A percentile compares a stretch with the other conserved stretches of the same genome.
Evolutionary conservation across 2,888 invertebrate genomes (phyloP).

Genomic region (Dolomedes plantarius): DNA sequence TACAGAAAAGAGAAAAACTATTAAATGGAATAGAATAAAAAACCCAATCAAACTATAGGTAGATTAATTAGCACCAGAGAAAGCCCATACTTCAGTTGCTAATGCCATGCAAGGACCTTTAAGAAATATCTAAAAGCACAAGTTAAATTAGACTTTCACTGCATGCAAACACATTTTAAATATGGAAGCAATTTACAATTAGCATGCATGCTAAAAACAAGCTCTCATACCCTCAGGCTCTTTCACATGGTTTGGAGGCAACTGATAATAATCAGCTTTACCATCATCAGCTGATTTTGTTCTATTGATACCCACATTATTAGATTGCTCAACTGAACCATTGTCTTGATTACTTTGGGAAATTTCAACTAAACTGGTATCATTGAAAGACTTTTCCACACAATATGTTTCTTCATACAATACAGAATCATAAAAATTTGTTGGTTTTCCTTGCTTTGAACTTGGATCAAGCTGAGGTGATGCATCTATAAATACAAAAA

Average conservation of each 20-base stretch:
- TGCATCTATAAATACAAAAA: background rate
- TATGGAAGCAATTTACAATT: too few species aligned
- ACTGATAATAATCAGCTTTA: conserved; percentile 70
- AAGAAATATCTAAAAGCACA: too few species aligned
- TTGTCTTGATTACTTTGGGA: conserved; percentile 18
- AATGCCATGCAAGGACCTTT: too few species aligned
- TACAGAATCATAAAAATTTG: conserved; percentile 43
- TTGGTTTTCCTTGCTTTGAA: conserved; percentile 22
- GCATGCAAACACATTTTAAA: too few species aligned
- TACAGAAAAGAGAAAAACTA: too few species aligned
- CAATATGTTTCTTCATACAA: conserved; percentile 17
- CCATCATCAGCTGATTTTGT: conserved; percentile 60
- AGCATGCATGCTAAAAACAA: conserved; percentile 35
- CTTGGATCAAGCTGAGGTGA: background rate
- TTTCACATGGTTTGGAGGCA: conserved; percentile 52
- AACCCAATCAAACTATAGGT: too few species aligned
- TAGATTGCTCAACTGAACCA: background rate
- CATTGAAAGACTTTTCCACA: conserved; percentile 3
- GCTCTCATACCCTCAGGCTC: conserved; percentile 54
- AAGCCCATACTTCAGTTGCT: too few species aligned
- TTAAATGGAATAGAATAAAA: too few species aligned
- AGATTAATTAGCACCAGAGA: too few species aligned
- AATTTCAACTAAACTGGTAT: conserved; percentile 28
- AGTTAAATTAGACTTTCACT: too few species aligned
- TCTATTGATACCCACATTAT: background rate